Conservation (phyloP, 2,888 invertebrate species). For the Ptychoptera albimana region DNA sequence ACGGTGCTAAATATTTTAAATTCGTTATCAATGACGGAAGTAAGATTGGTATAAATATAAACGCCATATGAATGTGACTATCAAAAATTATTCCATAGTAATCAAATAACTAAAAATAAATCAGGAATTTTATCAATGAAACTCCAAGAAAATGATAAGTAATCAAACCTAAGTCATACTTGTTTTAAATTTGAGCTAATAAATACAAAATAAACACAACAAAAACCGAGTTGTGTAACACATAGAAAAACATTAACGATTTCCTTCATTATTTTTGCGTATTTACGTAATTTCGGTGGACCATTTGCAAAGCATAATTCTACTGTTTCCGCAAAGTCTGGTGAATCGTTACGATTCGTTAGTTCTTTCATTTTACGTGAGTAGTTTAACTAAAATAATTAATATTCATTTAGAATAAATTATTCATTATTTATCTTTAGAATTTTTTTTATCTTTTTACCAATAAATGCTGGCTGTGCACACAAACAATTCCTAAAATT, state of each 20-base stretch:
- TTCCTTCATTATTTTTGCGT: constrained; percentile 46
- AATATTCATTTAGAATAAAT: constrained; percentile 6
- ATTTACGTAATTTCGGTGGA: constrained; percentile 42
- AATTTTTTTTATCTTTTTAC: constrained; percentile 30
- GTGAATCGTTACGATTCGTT: constrained; percentile 37
- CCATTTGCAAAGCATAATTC: constrained; percentile 66
- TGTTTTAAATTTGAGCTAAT: constrained; percentile 72
- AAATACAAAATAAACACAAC: constrained; percentile 93
- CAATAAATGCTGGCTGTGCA: constrained; percentile 85
- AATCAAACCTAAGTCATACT: constrained; percentile 31
- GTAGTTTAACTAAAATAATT: constrained; percentile 41
- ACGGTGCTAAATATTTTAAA: constrained; percentile 58
- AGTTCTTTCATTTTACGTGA: constrained; percentile 48
- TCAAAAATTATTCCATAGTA: constrained; percentile 43
- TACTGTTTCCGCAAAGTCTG: constrained; percentile 71
- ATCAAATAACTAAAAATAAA: constrained; percentile 43
- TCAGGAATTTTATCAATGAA: background rate
- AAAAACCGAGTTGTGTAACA: constrained; percentile 94
- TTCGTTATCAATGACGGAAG: constrained; percentile 60
- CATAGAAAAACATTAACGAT: constrained; percentile 76
- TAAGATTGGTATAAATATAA: constrained; percentile 55
- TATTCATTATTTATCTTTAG: background rate
- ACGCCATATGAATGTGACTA: constrained; percentile 55
- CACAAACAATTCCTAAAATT: constrained; percentile 67
- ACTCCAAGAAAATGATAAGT: background rate